Evolutionary conservation across 1,140 invertebrate genomes (phyloP), one percentile per base, ranked within the genome.

Genomic region (Ganaspis sp.): DNA sequence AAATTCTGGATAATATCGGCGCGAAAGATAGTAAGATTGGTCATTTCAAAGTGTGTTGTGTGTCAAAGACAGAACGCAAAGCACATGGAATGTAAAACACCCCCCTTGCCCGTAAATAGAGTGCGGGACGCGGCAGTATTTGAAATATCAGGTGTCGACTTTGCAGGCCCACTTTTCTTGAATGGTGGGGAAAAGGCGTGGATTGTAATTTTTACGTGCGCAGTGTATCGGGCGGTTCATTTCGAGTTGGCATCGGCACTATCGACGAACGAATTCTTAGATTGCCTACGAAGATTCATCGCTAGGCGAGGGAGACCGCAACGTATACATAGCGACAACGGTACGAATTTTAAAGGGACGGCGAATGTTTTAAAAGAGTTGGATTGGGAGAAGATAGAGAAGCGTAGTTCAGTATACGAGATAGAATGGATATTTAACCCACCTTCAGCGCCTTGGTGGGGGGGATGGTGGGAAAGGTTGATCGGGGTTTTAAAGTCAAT

Each of bases 381-480:
- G n/a, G 80, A 90, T 77, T 89, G 86, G 85, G 72, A 81, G 12
- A 19, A 49, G 26, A 78, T 87, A 9, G 17, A 17, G 4, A 78
- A 76, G 45, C 74, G 80, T 19, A 82, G 77, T 64, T 26, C 77
- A 4, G 80, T 69, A 4, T 26, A 79, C 73, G 53, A 79, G 49
- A 91, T 90, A 23, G 58, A 83, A 11, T 91, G 88, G 87, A 79
- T 83, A n/a, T 91, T 92, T 80, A 90, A 89, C 79, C 88, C 89
- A 90, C 40, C 40, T 9, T 42, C 40, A 42, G 40, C 40, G 40
- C 40, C 40, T 12, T 42, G 40, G 40, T 42, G 40, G 40, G 40
- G 40, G 40, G 40, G 40, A 42, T 42, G 40, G 40, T 42, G 40
- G 40, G 40, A 42, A 72, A 64, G 90, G 15, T 34, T 90, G 3